Evolutionary conservation across 2,888 invertebrate genomes (phyloP).

Genomic region (Acanthopleura granulata): DNA sequence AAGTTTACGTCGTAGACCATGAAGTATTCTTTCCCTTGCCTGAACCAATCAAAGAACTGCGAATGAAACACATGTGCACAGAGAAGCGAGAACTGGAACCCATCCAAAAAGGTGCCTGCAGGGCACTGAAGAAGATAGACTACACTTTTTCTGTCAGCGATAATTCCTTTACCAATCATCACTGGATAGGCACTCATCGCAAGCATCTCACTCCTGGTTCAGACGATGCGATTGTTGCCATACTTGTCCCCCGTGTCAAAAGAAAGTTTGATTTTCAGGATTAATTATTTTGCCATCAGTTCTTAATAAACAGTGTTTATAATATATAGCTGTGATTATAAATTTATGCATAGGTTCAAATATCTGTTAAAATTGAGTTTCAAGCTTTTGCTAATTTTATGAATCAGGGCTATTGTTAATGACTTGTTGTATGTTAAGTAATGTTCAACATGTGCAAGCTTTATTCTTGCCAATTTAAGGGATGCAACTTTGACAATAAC

Average conservation of each 20-base stretch:
- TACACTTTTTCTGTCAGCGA: not conserved
- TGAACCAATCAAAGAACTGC: not conserved
- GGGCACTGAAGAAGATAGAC: not conserved
- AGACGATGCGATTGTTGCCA: not conserved
- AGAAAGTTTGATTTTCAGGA: not conserved
- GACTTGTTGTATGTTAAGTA: too few species aligned
- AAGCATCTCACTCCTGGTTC: not conserved
- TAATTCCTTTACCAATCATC: not conserved
- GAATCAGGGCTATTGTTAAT: too few species aligned
- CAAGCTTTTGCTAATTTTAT: too few species aligned
- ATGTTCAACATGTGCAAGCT: too few species aligned
- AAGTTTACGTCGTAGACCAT: not conserved
- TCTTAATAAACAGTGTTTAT: too few species aligned
- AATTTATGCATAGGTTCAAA: too few species aligned
- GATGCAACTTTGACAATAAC: too few species aligned
- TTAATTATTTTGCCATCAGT: too few species aligned
- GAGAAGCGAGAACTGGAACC: slow-evolving; percentile 5
- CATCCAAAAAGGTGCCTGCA: not conserved
- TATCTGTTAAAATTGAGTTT: too few species aligned
- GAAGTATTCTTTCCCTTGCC: not conserved
- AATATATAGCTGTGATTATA: too few species aligned
- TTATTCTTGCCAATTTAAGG: too few species aligned
- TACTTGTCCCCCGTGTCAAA: not conserved
- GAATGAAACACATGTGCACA: not conserved
- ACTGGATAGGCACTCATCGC: not conserved